Evolutionary conservation across 2,113 vertebrate species (phyloP).

Genomic region (Cephalophus harveyi): DNA sequence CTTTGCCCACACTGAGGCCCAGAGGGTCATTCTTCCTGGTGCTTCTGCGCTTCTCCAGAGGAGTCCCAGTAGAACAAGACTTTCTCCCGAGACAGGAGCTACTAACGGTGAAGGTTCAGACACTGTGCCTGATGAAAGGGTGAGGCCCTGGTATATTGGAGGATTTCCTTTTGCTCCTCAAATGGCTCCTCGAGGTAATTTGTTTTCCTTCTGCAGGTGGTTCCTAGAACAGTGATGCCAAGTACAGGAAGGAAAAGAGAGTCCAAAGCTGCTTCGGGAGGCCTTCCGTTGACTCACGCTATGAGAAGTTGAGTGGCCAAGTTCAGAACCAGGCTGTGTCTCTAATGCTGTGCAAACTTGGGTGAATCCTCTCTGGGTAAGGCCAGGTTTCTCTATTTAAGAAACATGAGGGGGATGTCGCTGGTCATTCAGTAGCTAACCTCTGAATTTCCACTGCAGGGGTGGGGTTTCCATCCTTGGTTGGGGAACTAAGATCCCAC

Average conservation of each 20-base stretch:
- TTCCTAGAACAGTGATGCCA: background rate
- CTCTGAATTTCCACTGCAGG: background rate
- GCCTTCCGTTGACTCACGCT: background rate
- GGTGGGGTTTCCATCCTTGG: background rate
- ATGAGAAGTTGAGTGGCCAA: background rate
- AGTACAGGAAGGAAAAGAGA: background rate
- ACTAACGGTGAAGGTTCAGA: background rate
- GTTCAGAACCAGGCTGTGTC: background rate
- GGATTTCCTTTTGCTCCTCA: background rate
- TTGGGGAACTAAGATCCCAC: background rate
- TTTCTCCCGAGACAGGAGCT: background rate
- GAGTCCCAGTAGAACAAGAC: background rate
- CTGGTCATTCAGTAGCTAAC: background rate
- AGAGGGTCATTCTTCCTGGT: background rate
- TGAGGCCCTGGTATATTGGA: background rate
- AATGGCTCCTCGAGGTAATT: background rate
- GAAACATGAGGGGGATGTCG: background rate
- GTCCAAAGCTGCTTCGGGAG: background rate
- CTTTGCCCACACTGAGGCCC: background rate
- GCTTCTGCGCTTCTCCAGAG: background rate
- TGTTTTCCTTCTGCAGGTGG: background rate
- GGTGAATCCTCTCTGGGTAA: background rate
- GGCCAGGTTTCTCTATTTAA: background rate
- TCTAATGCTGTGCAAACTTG: background rate
- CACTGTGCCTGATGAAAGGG: background rate